phyloP scores from a whole-genome alignment of 92 coral and sea anemone species.

The Parazoanthus swiftii region DNA sequence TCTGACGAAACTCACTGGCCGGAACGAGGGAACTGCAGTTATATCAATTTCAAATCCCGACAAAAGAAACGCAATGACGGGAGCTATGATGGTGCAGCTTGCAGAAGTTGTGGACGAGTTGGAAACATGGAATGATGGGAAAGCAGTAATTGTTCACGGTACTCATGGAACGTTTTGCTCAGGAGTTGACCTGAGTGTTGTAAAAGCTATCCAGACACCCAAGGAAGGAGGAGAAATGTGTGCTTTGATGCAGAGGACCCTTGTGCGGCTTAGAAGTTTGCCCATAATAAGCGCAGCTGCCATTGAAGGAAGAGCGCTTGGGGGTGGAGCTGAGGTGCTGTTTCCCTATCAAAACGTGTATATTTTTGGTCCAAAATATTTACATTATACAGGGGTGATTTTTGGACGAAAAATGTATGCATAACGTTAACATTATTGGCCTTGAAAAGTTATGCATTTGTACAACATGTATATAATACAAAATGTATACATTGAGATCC shows the following conservation, averaged over 20 bases:
- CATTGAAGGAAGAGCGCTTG: conserved; percentile 85
- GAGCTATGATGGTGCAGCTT: conserved; percentile 87
- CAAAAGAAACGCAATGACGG: conserved; percentile 84
- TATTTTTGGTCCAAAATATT: too few relatives aligned
- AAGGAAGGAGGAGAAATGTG: conserved; percentile 88
- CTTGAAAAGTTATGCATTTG: too few relatives aligned
- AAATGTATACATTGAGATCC: too few relatives aligned
- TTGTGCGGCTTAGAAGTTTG: conserved; percentile 67
- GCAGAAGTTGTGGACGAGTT: conserved; percentile 89
- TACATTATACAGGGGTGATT: too few relatives aligned
- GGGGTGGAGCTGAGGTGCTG: conserved; percentile 95
- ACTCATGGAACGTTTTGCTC: conserved; percentile 80
- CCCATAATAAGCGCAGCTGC: conserved; percentile 88
- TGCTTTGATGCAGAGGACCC: conserved; percentile 88
- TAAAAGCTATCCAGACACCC: conserved; percentile 72
- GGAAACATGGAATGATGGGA: conserved; percentile 83
- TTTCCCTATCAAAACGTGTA: too few relatives aligned
- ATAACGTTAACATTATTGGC: too few relatives aligned
- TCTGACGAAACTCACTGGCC: conserved; percentile 44
- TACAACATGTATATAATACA: too few relatives aligned
- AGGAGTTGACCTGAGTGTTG: conserved; percentile 89
- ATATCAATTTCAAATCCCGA: conserved; percentile 65
- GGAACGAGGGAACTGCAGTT: conserved; percentile 62
- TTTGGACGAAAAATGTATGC: too few relatives aligned
- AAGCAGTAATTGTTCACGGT: conserved; percentile 77